A percentile compares a stretch with the other conserved stretches of the same genome.
Conservation (phyloP, 2,888 invertebrate genomes). For the Malachius bipustulatus region DNA sequence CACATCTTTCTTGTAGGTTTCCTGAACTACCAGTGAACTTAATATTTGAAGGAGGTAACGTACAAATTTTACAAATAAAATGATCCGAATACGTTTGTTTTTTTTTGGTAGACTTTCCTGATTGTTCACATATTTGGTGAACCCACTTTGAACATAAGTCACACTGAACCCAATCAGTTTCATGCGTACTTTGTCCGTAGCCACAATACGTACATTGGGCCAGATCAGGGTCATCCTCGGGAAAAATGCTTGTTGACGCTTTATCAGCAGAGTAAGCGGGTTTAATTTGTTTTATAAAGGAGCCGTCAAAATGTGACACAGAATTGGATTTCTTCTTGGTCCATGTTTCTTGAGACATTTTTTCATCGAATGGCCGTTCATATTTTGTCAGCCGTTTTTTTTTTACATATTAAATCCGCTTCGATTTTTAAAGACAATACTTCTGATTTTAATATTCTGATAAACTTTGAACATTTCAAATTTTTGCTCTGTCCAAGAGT, state of each 20-base stretch:
- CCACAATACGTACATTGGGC: constrained; percentile 1
- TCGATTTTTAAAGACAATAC: constrained; percentile 5
- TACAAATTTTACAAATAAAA: too few relatives aligned
- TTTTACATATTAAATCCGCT: neutral
- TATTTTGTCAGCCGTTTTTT: neutral
- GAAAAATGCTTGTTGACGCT: too few relatives aligned
- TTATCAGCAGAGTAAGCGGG: too few relatives aligned
- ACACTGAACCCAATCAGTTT: constrained; percentile 4
- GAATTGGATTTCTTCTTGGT: neutral
- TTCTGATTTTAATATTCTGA: constrained; percentile 8
- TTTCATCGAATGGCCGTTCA: constrained; percentile 4
- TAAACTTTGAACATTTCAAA: constrained; percentile 11
- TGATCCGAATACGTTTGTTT: too few relatives aligned
- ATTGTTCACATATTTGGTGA: neutral
- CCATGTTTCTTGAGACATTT: constrained; percentile 2
- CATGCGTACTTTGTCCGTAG: neutral
- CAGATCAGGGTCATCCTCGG: too few relatives aligned
- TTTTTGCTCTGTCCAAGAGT: constrained; percentile 9
- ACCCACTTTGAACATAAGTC: neutral
- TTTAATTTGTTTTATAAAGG: constrained; percentile 3
- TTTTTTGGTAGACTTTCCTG: too few relatives aligned
- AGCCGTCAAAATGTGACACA: neutral
- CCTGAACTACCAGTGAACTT: too few relatives aligned
- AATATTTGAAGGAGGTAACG: too few relatives aligned
- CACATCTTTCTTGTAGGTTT: constrained; percentile 3